phyloP scores from a whole-genome alignment of 2,888 invertebrate species.

The Scaeva pyrastri region DNA sequence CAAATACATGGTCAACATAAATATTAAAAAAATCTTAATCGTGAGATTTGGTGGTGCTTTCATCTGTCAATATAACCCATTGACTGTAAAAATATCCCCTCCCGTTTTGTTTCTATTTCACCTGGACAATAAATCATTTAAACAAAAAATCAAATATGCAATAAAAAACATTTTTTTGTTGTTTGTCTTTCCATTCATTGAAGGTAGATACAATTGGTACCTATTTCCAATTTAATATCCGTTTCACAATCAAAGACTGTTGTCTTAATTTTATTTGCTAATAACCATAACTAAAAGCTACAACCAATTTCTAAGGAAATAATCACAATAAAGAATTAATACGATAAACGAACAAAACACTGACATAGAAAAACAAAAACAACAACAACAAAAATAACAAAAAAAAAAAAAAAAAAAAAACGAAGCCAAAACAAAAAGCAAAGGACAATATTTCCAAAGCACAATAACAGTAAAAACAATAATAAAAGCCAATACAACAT shows the following conservation, averaged over 20 bases:
- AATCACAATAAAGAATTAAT: conserved; percentile 59
- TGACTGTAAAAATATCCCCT: too few species aligned
- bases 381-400: neutral
- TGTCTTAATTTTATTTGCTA: conserved; percentile 30
- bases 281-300: conserved; percentile 38
- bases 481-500: conserved; percentile 64
- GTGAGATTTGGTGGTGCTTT: too few species aligned
- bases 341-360: conserved; percentile 22
- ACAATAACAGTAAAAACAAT: conserved; percentile 58
- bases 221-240: conserved; percentile 1
- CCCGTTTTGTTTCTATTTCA: too few species aligned
- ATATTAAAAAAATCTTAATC: too few species aligned
- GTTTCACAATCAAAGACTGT: neutral
- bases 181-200: too few species aligned
- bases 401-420: neutral
- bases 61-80: too few species aligned
- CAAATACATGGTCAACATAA: too few species aligned
- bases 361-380: neutral
- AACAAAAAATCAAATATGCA: too few species aligned
- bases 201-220: too few species aligned
- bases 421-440: conserved; percentile 3
- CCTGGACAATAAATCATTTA: too few species aligned
- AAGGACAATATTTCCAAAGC: conserved; percentile 52
- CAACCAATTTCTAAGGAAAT: conserved; percentile 37
- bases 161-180: too few species aligned